These are phyloP conservation scores for Pseudolycoriella hygida DNA, from an alignment of 2,888 invertebrate genomes.

Conservation along the genomic window DNA sequence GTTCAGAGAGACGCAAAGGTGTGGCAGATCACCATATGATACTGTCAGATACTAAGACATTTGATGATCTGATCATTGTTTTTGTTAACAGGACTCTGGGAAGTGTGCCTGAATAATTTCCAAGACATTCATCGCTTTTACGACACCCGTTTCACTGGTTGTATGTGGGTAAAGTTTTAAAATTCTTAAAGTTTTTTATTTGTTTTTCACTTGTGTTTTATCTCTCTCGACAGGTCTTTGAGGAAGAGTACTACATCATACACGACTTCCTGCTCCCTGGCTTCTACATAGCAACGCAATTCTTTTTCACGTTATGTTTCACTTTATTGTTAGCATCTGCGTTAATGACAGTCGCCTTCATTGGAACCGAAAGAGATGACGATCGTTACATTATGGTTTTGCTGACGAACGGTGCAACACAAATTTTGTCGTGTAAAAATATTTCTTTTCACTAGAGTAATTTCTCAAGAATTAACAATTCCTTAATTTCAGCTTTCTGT, in stretches of 20 bases:
- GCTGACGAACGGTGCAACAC: constrained; percentile 52
- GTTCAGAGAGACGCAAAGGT: too few species aligned
- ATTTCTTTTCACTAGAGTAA: not conserved
- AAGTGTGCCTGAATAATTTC: constrained; percentile 80
- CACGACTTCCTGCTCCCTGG: constrained; percentile 75
- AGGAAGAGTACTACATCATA: constrained; percentile 91
- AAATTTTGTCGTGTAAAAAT: constrained; percentile 20
- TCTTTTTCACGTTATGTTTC: constrained; percentile 79
- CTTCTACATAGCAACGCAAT: constrained; percentile 86
- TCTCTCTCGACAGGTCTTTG: constrained; percentile 56
- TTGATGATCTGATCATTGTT: not conserved
- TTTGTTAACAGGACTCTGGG: constrained; percentile 65
- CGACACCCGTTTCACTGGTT: constrained; percentile 66
- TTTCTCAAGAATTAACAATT: not conserved
- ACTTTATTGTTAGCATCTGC: constrained; percentile 60
- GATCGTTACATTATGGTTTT: constrained; percentile 58
- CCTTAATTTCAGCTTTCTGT: constrained; percentile 38
- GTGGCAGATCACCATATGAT: too few species aligned
- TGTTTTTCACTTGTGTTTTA: too few species aligned
- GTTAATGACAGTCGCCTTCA: constrained; percentile 53
- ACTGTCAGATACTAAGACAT: too few species aligned
- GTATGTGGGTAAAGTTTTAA: constrained; percentile 93
- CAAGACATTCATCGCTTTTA: constrained; percentile 74
- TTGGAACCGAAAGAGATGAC: constrained; percentile 57
- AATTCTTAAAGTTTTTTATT: too few species aligned